Percentiles rank a stretch among this genome's conserved stretches.
phyloP scores from a whole-genome alignment of 2,113 vertebrate genomes.

The Stegostoma tigrinum region DNA sequence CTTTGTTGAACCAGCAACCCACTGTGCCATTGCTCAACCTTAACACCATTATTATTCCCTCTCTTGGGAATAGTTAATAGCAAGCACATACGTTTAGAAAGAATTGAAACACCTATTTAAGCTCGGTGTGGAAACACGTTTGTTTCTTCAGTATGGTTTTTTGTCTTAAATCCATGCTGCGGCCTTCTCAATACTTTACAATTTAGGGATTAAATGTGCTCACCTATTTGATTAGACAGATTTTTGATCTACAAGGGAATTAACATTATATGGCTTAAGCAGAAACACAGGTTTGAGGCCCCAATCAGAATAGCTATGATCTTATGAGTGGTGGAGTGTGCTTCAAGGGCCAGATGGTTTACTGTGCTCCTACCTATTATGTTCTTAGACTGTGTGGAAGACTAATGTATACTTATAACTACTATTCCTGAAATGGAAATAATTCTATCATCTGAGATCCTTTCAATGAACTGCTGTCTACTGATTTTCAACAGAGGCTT shows the following conservation, averaged over 20 bases:
- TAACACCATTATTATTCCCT: not conserved
- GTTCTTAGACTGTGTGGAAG: not conserved
- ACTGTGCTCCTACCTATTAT: not conserved
- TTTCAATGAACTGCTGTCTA: not conserved
- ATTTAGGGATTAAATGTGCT: not conserved
- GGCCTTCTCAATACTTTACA: not conserved
- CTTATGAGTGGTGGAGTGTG: not conserved
- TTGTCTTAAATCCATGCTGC: not conserved
- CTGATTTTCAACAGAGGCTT: not conserved
- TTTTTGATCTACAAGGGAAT: not conserved
- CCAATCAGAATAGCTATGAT: not conserved
- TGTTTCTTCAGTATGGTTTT: not conserved
- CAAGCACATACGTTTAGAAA: not conserved
- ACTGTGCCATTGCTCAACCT: not conserved
- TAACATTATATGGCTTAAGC: not conserved
- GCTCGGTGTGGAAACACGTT: not conserved
- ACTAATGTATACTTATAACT: not conserved
- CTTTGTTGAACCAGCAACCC: not conserved
- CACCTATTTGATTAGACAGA: not conserved
- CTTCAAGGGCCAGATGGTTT: not conserved
- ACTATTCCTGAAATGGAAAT: not conserved
- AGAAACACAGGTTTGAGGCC: not conserved
- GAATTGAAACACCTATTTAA: not conserved
- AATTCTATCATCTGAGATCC: not conserved
- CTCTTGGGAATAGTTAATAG: not conserved